Conservation (phyloP, 2,113 vertebrate species). For the Brachypodius melanocephalos region DNA sequence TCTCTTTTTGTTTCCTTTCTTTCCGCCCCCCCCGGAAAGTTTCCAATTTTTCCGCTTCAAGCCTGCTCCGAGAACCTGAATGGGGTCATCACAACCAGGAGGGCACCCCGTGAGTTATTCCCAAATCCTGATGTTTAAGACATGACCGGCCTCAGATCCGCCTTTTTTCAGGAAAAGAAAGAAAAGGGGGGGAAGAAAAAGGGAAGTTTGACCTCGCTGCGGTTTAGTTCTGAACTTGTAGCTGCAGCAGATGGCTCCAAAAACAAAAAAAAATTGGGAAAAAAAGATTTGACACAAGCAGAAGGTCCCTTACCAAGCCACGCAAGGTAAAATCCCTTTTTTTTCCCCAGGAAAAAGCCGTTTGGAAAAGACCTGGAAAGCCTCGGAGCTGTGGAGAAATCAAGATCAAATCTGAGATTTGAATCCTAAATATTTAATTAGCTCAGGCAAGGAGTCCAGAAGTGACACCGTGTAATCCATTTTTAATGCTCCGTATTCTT, state of each 20-base stretch:
- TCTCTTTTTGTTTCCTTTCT: background rate
- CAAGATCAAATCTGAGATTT: background rate
- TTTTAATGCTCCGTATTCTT: background rate
- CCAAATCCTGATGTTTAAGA: background rate
- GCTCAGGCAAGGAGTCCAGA: background rate
- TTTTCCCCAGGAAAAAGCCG: background rate
- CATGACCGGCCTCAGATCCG: fast-evolving
- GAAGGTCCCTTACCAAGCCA: background rate
- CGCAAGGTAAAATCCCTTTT: background rate
- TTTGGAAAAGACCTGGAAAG: background rate
- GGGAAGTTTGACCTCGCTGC: fast-evolving
- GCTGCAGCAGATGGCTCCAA: background rate
- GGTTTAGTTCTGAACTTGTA: background rate
- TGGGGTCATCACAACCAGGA: background rate
- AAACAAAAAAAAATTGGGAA: background rate
- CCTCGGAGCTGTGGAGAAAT: background rate
- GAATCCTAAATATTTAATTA: background rate
- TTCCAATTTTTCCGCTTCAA: background rate
- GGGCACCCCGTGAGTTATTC: background rate
- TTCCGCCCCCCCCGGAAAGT: fast-evolving
- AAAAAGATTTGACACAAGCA: fast-evolving
- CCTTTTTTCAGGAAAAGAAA: background rate
- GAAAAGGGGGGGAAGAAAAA: fast-evolving
- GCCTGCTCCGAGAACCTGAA: background rate
- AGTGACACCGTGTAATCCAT: background rate